A percentile compares a stretch with the other conserved stretches of the same genome.
Conservation (phyloP, 2,888 invertebrate genomes). For the Caenorhabditis uteleia region DNA sequence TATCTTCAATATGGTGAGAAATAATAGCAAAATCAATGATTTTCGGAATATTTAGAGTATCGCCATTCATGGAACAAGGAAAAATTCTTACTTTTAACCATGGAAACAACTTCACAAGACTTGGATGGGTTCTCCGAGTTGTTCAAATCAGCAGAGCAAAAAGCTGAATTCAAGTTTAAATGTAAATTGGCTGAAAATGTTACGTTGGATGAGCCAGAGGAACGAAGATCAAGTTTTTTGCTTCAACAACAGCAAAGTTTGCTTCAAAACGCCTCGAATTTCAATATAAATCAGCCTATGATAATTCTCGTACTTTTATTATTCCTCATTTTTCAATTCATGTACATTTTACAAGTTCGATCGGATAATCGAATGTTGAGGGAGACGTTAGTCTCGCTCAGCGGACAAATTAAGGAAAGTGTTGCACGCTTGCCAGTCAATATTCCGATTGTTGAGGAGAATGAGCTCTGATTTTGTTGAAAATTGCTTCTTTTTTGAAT, state of each 20-base stretch:
- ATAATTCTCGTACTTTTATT: constrained; percentile 15
- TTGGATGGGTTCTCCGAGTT: constrained; percentile 50
- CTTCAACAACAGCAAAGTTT: constrained; percentile 11
- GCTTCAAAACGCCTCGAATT: background rate
- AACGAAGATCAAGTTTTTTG: constrained; percentile 43
- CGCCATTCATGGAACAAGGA: constrained; percentile 52
- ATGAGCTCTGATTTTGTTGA: too few relatives aligned
- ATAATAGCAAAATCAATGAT: background rate
- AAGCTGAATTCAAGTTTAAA: constrained; percentile 52
- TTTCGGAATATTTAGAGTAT: constrained; percentile 46
- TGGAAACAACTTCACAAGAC: constrained; percentile 45
- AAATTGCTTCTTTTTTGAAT: too few relatives aligned
- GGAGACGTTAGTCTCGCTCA: constrained; percentile 16
- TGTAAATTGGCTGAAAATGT: constrained; percentile 44
- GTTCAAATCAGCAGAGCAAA: constrained; percentile 43
- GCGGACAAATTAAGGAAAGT: constrained; percentile 21
- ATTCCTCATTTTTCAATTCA: constrained; percentile 26
- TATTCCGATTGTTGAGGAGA: too few relatives aligned
- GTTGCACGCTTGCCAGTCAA: too few relatives aligned
- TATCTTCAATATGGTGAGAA: constrained; percentile 58
- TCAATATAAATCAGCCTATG: constrained; percentile 19
- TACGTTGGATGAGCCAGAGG: constrained; percentile 32
- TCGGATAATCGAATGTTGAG: constrained; percentile 21
- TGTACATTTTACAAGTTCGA: constrained; percentile 31
- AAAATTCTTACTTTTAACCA: constrained; percentile 57